Evolutionary conservation across 2,888 invertebrate species (phyloP), one percentile per base, ranked within the genome.

Genomic region (Steinernema carpocapsae): DNA sequence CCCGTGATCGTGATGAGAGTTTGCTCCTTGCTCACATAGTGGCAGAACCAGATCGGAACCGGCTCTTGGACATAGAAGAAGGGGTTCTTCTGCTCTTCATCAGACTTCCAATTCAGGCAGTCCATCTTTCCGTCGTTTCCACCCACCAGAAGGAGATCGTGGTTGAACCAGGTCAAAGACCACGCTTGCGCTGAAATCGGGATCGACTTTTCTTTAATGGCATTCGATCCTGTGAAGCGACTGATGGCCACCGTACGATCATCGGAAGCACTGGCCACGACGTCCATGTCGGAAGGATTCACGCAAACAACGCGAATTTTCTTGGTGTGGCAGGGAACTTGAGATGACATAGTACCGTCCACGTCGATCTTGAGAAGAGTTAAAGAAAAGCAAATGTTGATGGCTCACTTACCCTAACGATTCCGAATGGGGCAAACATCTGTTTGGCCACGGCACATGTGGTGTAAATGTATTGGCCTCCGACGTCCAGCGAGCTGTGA

Each of bases 271-370:
- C 64, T 64, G 4, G 64, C 64, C 2, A 64, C 64, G 1, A 64
- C 37, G 32, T 64, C 64, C 12, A 29, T 24, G 14, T 64, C 64
- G 17, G 32, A 32, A 2, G 64, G 64, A n/a, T 64, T 64, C 32
- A 32, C 64, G 17, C 32, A 32, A 1, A 64, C 17, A n/a, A 32
- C 24, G n/a, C 64, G 64, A 6, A 64, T 37, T 32, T 26, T 64
- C 64, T 64, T 64, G 2, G 14, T 17, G 19, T 64, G 64, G 37
- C 64, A 64, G 17, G 32, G 64, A 14, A 32, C 1, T 4, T 17
- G 26, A 22, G 17, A 4, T 4, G 32, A 32, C 7, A 17, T 26
- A 1, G 24, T 1, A 7, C 64, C 64, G 1, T 64, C 17, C 64
- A 37, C 17, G 19, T 32, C 14, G n/a, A 64, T 32, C 64, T 64